These are phyloP conservation scores for Cheilosia impressa DNA, from an alignment of 2,888 invertebrate genomes.

Conservation along the genomic window DNA sequence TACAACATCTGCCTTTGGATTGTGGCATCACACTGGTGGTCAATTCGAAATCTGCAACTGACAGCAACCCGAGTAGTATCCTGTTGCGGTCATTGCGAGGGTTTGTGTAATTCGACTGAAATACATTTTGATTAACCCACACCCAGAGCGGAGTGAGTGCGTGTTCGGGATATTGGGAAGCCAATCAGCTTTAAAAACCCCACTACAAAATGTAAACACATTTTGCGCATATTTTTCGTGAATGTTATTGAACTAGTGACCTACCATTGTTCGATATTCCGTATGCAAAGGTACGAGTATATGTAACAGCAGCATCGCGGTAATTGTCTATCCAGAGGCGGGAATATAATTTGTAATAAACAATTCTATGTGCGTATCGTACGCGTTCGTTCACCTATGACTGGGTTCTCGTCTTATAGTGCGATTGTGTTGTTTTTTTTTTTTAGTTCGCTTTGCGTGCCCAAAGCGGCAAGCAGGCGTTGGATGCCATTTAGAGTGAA, in stretches of 20 bases:
- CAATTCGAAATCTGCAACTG: slow-evolving; percentile 68
- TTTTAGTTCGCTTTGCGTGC: slow-evolving; percentile 38
- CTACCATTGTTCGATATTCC: slow-evolving; percentile 49
- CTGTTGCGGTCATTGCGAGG: slow-evolving; percentile 65
- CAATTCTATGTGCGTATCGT: slow-evolving; percentile 66
- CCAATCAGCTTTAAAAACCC: slow-evolving; percentile 4
- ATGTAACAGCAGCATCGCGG: slow-evolving; percentile 37
- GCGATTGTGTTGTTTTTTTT: slow-evolving; percentile 11
- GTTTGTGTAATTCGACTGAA: slow-evolving; percentile 65
- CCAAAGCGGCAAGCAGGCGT: slow-evolving; percentile 42
- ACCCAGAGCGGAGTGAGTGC: neutral
- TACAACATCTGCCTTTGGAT: slow-evolving; percentile 65
- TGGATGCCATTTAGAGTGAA: slow-evolving; percentile 63
- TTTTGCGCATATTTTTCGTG: slow-evolving; percentile 45
- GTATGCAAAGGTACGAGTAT: neutral
- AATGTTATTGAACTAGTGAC: slow-evolving; percentile 75
- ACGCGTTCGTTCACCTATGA: slow-evolving; percentile 71
- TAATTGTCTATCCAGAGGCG: slow-evolving; percentile 48
- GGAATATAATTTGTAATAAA: slow-evolving; percentile 65
- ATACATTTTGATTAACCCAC: slow-evolving; percentile 49
- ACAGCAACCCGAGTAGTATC: slow-evolving; percentile 58
- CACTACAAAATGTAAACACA: slow-evolving; percentile 45
- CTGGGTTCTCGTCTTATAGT: slow-evolving; percentile 40
- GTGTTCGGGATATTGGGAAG: neutral
- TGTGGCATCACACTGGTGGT: slow-evolving; percentile 68